Evolutionary conservation across 2,888 invertebrate species (phyloP).

Genomic region (Corythucha ciliata): DNA sequence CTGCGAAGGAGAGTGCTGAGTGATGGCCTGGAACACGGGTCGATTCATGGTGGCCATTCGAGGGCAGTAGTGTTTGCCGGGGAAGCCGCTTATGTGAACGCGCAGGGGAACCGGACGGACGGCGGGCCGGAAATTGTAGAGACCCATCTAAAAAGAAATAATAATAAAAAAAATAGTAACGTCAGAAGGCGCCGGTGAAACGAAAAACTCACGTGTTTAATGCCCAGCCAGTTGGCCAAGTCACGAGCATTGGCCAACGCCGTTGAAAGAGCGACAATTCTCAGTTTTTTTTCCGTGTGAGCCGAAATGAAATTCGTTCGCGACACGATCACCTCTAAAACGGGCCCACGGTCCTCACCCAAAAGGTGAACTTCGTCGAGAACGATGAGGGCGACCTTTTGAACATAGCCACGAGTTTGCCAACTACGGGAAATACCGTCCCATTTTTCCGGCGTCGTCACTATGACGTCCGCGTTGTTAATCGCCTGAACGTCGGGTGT

Average conservation of each 20-base stretch:
- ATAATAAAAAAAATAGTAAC: not conserved
- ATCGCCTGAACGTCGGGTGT: constrained; percentile 81
- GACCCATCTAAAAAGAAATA: constrained; percentile 54
- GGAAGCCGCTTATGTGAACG: constrained; percentile 85
- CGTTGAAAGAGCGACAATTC: constrained; percentile 92
- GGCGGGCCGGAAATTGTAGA: constrained; percentile 96
- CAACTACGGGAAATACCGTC: constrained; percentile 97
- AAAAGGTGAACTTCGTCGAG: constrained; percentile 98
- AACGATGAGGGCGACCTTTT: constrained; percentile 79
- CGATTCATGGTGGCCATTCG: constrained; percentile 99
- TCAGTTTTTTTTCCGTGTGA: constrained; percentile 68
- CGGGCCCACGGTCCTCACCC: constrained; percentile 81
- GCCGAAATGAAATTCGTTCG: constrained; percentile 92
- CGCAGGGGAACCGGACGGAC: constrained; percentile 95
- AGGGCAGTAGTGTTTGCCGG: constrained; percentile 97
- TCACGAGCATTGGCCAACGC: constrained; percentile 96
- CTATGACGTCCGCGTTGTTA: constrained; percentile 77
- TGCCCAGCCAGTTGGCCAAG: constrained; percentile 92
- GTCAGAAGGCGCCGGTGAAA: not conserved
- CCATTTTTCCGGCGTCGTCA: constrained; percentile 99
- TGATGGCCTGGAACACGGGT: constrained; percentile 91
- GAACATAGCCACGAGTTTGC: constrained; percentile 93
- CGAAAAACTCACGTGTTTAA: constrained; percentile 45
- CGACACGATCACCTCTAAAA: constrained; percentile 95
- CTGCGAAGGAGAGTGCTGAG: constrained; percentile 81